These are phyloP conservation scores for Pollenia labialis DNA, from an alignment of 2,888 invertebrate species.

Conservation along the genomic window DNA sequence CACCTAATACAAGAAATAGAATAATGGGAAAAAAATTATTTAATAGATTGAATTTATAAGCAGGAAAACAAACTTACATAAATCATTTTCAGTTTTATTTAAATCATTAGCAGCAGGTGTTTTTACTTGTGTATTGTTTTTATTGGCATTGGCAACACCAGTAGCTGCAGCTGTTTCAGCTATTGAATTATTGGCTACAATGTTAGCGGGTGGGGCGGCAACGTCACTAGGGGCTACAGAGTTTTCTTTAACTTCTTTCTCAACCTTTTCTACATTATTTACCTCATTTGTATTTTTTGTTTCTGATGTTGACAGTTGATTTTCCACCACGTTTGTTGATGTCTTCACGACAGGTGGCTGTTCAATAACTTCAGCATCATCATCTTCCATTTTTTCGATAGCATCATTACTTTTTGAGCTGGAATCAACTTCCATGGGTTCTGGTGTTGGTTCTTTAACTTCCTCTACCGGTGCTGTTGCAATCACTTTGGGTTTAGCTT, in stretches of 20 bases:
- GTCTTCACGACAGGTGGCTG: slow-evolving; percentile 27
- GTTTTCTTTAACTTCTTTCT: slow-evolving; percentile 34
- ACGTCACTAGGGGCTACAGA: slow-evolving; percentile 32
- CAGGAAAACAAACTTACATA: slow-evolving; percentile 75
- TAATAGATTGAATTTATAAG: not conserved
- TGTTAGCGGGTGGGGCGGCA: slow-evolving; percentile 33
- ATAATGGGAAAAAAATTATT: slow-evolving; percentile 11
- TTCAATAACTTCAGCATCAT: slow-evolving; percentile 56
- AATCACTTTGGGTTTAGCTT: not conserved
- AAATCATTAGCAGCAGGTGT: slow-evolving; percentile 73
- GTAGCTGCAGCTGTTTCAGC: slow-evolving; percentile 35
- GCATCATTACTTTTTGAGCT: slow-evolving; percentile 73
- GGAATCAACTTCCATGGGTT: slow-evolving; percentile 83
- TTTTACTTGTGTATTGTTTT: slow-evolving; percentile 65
- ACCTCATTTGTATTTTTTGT: slow-evolving; percentile 67
- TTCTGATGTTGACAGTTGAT: slow-evolving; percentile 61
- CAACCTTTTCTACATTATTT: slow-evolving; percentile 53
- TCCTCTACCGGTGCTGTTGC: not conserved
- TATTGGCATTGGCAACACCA: slow-evolving; percentile 69
- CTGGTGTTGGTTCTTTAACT: slow-evolving; percentile 77
- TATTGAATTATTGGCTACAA: slow-evolving; percentile 43
- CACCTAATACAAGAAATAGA: slow-evolving; percentile 77
- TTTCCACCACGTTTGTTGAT: not conserved
- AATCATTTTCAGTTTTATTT: slow-evolving; percentile 78
- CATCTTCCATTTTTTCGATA: slow-evolving; percentile 61